Base-by-base conservation (phyloP, 2,888 invertebrate species). In the Gastracanthus pulcherrimus region DNA sequence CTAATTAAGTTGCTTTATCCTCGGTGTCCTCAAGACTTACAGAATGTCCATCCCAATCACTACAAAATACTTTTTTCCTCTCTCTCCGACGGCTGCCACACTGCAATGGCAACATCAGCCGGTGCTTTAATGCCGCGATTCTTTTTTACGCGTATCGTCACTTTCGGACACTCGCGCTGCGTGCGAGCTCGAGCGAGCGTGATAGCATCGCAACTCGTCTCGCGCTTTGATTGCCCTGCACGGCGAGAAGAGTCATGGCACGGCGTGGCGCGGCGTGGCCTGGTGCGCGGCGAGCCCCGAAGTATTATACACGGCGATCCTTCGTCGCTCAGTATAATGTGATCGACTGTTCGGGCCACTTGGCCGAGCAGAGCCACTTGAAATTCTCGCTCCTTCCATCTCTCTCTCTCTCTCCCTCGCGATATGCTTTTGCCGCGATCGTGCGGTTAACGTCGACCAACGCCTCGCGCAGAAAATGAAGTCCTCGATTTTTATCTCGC, bases 301-400 rank as follows among this genome's bases (percentile, higher is more conserved):
- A n/a, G n/a, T n/a, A n/a, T n/a, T n/a, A n/a, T n/a, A n/a, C n/a
- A 79, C 85, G 84, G 84, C 81, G 83, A 84, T 80, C 69, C 83
- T 45, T 83, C 82, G 75, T 82, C 85, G 82, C 79, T 85, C 81
- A 84, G 85, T 83, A 86, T 86, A 86, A 87, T 85, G 85, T 85
- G 86, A 86, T 86, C 85, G 84, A 87, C 86, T 87, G 86, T 87
- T 86, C 82, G 77, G 48, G 51, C 76, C 77, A 78, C 79, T 82
- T 80, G 76, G 80, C 55, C 38, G 16, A 72, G 58, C 60, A 81
- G 79, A 82, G 76, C 82, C 84, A 84, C 84, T 84, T 84, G 82
- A 81, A 74, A 66, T 34, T 81, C 36, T 45, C 72, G n/a, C 72
- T 41, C 75, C 83, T 86, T n/a, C n/a, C 16, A n/a, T 55, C 36